These are phyloP conservation scores for Pristionchus arcanus DNA, from an alignment of 2,888 invertebrate genomes.

Conservation along the genomic window DNA sequence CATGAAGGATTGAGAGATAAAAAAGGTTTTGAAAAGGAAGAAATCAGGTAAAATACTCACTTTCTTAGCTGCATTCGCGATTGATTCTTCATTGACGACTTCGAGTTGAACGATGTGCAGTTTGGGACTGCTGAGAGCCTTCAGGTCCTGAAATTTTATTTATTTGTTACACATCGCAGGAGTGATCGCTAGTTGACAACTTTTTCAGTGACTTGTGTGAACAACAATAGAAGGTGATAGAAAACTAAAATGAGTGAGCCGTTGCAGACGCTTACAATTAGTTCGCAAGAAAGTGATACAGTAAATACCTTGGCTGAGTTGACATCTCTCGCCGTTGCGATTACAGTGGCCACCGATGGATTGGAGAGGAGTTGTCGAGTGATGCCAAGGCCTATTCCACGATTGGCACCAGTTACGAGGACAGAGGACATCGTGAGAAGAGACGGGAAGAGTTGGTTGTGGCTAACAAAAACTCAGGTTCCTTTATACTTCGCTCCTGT, in stretches of 20 bases:
- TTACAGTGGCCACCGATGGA: background rate
- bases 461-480: background rate
- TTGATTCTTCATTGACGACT: background rate
- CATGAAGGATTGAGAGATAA: background rate
- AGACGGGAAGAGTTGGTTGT: background rate
- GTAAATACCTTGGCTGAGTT: background rate
- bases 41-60: background rate
- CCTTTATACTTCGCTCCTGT: background rate
- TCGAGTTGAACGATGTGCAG: slow-evolving; percentile 8
- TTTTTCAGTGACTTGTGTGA: background rate
- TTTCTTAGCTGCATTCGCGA: background rate
- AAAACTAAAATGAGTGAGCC: background rate
- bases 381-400: slow-evolving; percentile 14
- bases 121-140: background rate
- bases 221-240: background rate
- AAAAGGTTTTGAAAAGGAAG: background rate
- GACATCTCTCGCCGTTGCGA: slow-evolving; percentile 11
- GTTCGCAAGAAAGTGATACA: too few relatives aligned
- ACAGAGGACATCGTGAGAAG: background rate
- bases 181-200: background rate
- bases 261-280: too few relatives aligned
- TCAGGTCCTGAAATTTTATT: slow-evolving; percentile 1
- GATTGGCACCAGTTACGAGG: slow-evolving; percentile 25
- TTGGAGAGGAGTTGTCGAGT: background rate
- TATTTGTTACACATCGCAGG: too few relatives aligned